Conservation (phyloP, 2,888 invertebrate species). For the Apeira syringaria region DNA sequence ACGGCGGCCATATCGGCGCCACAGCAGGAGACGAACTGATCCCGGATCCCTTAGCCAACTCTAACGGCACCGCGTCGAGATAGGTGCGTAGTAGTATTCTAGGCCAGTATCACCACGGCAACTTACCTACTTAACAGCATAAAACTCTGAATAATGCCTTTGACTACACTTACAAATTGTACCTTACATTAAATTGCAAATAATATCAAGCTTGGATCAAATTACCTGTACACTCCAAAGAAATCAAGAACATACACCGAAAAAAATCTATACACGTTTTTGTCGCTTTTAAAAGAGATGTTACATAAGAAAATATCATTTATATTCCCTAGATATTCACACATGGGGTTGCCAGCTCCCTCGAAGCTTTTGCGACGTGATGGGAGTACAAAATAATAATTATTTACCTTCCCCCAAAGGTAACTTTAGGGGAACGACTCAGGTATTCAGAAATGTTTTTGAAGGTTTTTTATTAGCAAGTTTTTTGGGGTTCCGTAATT, state of each 20-base stretch:
- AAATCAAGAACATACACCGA: not conserved
- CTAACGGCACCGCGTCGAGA: no score
- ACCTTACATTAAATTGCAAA: no score
- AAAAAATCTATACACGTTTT: constrained; percentile 18
- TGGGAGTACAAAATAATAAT: constrained; percentile 47
- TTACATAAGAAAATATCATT: constrained; percentile 41
- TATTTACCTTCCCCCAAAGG: constrained; percentile 35
- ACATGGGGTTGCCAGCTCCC: constrained; percentile 43
- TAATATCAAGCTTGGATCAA: no score
- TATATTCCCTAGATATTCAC: constrained; percentile 61
- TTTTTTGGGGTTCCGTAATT: constrained; percentile 16
- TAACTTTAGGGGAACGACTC: constrained; percentile 22
- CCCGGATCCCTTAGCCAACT: no score
- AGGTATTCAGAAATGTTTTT: constrained; percentile 25
- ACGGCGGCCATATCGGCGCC: no score
- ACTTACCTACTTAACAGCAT: no score
- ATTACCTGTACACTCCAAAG: no score
- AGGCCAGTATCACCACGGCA: no score
- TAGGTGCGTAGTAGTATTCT: no score
- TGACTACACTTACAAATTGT: no score
- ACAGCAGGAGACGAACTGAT: no score
- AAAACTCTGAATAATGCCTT: no score
- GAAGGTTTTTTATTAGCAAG: constrained; percentile 21
- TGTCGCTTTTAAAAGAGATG: constrained; percentile 16
- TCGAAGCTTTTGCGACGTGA: constrained; percentile 42